phyloP scores from a whole-genome alignment of 2,797 vertebrate genomes.

The Bradypus variegatus region DNA sequence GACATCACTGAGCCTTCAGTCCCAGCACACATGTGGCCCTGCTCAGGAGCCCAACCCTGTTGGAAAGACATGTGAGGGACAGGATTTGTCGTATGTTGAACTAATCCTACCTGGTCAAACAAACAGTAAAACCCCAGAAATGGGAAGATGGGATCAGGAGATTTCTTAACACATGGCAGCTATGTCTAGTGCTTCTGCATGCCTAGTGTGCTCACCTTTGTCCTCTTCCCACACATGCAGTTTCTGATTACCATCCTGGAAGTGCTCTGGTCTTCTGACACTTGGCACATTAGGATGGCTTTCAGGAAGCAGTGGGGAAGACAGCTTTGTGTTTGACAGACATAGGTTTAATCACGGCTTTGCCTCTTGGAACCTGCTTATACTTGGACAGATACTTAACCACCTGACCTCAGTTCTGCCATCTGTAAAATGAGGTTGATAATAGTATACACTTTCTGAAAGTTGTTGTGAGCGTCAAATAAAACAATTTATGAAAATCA shows the following conservation, averaged over 20 bases:
- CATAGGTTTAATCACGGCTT: neutral
- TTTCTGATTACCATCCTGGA: neutral
- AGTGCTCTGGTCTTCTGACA: neutral
- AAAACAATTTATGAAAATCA: neutral
- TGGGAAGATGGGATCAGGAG: neutral
- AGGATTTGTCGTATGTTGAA: neutral
- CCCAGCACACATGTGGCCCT: neutral
- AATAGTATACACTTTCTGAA: neutral
- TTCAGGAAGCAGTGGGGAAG: neutral
- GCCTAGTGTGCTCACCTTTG: neutral
- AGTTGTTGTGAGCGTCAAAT: neutral
- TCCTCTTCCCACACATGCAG: neutral
- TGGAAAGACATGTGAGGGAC: constrained; percentile 32
- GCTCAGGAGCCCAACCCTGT: neutral
- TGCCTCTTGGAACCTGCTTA: neutral
- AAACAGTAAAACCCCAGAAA: neutral
- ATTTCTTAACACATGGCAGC: neutral
- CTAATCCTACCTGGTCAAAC: neutral
- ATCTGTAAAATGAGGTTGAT: neutral
- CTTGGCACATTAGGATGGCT: neutral
- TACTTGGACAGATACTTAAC: neutral
- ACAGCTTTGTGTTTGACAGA: neutral
- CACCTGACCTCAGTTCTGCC: neutral
- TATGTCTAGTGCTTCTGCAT: neutral
- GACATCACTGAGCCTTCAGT: neutral